Evolutionary conservation across 2,113 vertebrate species (phyloP), one percentile per base, ranked within the genome.

Genomic region (Podarcis muralis): DNA sequence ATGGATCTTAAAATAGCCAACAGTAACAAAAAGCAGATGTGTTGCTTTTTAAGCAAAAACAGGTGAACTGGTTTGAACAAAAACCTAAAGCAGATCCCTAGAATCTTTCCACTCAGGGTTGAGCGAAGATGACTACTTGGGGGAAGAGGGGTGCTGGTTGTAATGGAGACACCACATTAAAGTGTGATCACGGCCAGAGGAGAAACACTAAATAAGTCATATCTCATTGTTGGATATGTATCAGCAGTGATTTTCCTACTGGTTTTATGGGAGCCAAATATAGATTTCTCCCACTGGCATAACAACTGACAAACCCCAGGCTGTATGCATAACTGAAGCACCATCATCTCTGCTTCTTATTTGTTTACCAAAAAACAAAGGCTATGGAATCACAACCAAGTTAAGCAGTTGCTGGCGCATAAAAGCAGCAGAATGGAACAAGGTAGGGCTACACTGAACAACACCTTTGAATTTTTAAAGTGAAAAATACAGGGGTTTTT

Each of bases 11-110:
- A 94, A 93, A 95, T 94, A 92, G 87, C 85, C 90, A 92, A 80
- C 59, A 87, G 68, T 93, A 94, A 96, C 2, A 35, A 71, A 87
- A 95, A 96, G 88, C 95, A 95, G 80, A 94, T 94, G 93, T 86
- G 72, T 69, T 90, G 78, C 68, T 88, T 92, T 71, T 94, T 95
- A 95, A 96, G 89, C 86, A 94, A 93, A 95, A 95, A 93, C 94
- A 94, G 93, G 95, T 95, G 93, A 94, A 91, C 87, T 89, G 88
- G 95, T 92, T 53, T 95, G 92, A 94, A 94, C 82, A 90, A 72
- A 92, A 94, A 94, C 88, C 76, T 89, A 92, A 95, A 95, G 89
- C 94, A 95, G 92, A 95, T 94, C 90, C 3, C 0, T 92, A 94
- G 94, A 95, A 90, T 93, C 91, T 93, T 94, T 94, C 90, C 57